A percentile compares a stretch with the other conserved stretches of the same genome.
Evolutionary conservation across 2,113 vertebrate genomes (phyloP).

Genomic region (Aegotheles bennettii): DNA sequence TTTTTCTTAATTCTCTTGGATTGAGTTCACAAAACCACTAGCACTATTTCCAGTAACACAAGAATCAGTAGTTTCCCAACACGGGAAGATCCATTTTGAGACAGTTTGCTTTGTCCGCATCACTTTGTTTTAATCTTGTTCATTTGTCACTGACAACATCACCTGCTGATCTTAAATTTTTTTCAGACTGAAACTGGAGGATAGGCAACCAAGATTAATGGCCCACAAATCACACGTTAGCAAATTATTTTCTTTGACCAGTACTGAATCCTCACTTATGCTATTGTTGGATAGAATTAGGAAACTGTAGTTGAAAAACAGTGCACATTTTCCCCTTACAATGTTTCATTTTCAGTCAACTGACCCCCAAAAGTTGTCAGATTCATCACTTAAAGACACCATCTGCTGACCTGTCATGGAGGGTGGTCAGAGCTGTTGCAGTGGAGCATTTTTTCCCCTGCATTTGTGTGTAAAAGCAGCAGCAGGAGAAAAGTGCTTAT

Average conservation of each 20-base stretch:
- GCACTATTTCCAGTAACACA: background rate
- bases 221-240: background rate
- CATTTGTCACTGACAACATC: constrained; percentile 69
- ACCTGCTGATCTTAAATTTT: constrained; percentile 64
- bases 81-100: constrained; percentile 12
- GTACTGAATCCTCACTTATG: constrained; percentile 8
- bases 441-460: background rate
- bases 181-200: constrained; percentile 32
- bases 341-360: constrained; percentile 34
- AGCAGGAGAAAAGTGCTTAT: background rate
- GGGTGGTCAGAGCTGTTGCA: background rate
- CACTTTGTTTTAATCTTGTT: constrained; percentile 60
- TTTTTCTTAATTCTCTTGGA: background rate
- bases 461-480: background rate
- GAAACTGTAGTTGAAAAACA: background rate
- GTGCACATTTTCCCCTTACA: background rate
- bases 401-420: constrained; percentile 37
- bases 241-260: constrained; percentile 44
- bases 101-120: constrained; percentile 41
- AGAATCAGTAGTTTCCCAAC: background rate
- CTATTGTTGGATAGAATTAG: background rate
- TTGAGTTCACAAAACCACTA: background rate
- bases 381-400: constrained; percentile 47
- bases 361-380: constrained; percentile 22
- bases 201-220: constrained; percentile 61